These are phyloP conservation scores for Silurus lanzhouensis DNA, from an alignment of 2,797 vertebrate species.

Conservation along the genomic window DNA sequence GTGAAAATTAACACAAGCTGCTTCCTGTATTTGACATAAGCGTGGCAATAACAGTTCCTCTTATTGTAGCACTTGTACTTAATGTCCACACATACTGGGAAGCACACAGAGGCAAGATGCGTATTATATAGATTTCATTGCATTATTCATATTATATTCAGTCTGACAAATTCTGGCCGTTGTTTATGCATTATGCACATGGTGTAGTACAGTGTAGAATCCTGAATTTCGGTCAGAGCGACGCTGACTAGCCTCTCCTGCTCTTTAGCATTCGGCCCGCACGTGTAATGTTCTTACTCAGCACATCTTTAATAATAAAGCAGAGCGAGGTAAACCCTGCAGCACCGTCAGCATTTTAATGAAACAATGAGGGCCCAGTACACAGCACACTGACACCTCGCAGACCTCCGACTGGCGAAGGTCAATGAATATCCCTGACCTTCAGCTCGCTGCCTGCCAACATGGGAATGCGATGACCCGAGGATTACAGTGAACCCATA, in stretches of 20 bases:
- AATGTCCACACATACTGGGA: background rate
- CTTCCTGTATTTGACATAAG: background rate
- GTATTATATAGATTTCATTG: background rate
- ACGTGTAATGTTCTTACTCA: background rate
- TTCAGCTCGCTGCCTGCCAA: background rate
- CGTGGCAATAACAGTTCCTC: background rate
- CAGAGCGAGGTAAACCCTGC: background rate
- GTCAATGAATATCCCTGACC: conserved; percentile 11
- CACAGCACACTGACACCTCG: background rate
- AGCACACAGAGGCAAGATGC: background rate
- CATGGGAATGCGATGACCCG: conserved; percentile 7
- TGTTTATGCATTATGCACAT: background rate
- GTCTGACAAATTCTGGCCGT: no score
- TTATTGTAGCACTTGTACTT: background rate
- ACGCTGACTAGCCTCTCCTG: background rate
- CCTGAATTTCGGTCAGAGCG: background rate
- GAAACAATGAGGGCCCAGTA: conserved; percentile 5
- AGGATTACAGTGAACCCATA: background rate
- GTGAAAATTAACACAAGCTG: background rate
- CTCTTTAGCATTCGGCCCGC: background rate
- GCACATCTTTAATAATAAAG: background rate
- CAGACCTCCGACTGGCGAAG: background rate
- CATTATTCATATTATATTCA: background rate
- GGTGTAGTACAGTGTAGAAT: background rate
- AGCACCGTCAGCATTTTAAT: background rate